Evolutionary conservation across 1,140 invertebrate genomes (phyloP).

Genomic region (Brachystomella parvula): DNA sequence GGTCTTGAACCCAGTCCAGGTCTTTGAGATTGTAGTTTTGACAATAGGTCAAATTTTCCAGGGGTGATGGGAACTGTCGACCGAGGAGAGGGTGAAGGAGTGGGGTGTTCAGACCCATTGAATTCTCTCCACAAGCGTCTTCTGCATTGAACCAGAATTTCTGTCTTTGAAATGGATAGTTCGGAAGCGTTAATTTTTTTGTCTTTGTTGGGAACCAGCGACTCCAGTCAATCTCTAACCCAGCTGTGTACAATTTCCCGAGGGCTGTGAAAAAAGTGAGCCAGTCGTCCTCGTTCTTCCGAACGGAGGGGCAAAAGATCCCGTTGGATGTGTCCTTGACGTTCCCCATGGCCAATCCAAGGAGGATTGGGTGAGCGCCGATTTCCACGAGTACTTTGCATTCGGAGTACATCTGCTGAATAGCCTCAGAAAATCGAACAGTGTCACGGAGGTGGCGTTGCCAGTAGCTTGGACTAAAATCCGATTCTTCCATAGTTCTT

Average conservation of each 20-base stretch:
- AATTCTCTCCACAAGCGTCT: not conserved
- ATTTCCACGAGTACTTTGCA: constrained; percentile 17
- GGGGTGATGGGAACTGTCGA: constrained; percentile 10
- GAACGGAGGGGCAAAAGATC: constrained; percentile 17
- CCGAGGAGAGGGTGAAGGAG: constrained; percentile 23
- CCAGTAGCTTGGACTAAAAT: constrained; percentile 19
- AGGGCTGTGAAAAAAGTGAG: constrained; percentile 14
- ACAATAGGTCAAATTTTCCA: constrained; percentile 10
- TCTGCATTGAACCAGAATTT: constrained; percentile 17
- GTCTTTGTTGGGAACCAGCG: not conserved
- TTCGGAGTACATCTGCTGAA: constrained; percentile 8
- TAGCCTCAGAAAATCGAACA: constrained; percentile 14
- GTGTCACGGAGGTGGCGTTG: constrained; percentile 15
- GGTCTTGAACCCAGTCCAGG: constrained; percentile 24
- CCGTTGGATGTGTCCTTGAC: constrained; percentile 9
- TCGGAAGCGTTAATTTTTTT: constrained; percentile 16
- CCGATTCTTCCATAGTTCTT: not conserved
- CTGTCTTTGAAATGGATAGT: constrained; percentile 23
- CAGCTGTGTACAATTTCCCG: constrained; percentile 17
- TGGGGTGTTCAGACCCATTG: constrained; percentile 8
- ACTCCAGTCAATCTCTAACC: constrained; percentile 20
- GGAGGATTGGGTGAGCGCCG: constrained; percentile 20
- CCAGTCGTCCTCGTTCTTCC: constrained; percentile 24
- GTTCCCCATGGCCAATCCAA: constrained; percentile 16
- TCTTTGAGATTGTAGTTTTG: constrained; percentile 14